A percentile compares a stretch with the other conserved stretches of the same genome.
Evolutionary conservation across 2,797 vertebrate genomes (phyloP).

Genomic region (Anisognathus igniventris): DNA sequence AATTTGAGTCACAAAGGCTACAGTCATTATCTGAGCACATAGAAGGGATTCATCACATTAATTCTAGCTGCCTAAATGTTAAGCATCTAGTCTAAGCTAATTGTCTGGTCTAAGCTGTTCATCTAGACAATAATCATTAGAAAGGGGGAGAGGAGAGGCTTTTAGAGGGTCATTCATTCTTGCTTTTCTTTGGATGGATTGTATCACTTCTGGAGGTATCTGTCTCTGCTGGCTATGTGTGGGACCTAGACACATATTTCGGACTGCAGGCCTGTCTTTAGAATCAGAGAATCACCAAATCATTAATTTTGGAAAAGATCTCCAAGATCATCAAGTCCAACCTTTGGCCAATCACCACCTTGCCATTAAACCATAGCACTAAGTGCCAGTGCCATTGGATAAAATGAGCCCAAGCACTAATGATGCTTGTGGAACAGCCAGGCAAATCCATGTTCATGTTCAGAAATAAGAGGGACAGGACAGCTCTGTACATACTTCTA

Average conservation of each 20-base stretch:
- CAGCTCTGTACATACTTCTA: not conserved
- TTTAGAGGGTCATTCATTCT: constrained; percentile 3
- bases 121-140: constrained; percentile 40
- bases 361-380: not conserved
- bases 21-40: constrained; percentile 18
- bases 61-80: constrained; percentile 60
- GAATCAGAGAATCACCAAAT: not conserved
- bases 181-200: not conserved
- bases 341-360: not conserved
- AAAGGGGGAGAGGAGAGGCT: not conserved
- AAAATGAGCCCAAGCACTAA: not conserved
- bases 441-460: not conserved
- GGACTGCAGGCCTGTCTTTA: not conserved
- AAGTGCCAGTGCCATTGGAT: not conserved
- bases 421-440: not conserved
- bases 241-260: not conserved
- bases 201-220: not conserved
- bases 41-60: constrained; percentile 24
- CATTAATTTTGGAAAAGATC: not conserved
- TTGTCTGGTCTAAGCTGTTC: constrained; percentile 35
- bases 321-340: not conserved
- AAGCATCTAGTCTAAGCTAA: constrained; percentile 58
- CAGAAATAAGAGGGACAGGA: not conserved
- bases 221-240: not conserved
- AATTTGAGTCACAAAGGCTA: constrained; percentile 51